These are phyloP conservation scores for Macrocentrus cingulum DNA, from an alignment of 1,140 invertebrate genomes.

Conservation along the genomic window DNA sequence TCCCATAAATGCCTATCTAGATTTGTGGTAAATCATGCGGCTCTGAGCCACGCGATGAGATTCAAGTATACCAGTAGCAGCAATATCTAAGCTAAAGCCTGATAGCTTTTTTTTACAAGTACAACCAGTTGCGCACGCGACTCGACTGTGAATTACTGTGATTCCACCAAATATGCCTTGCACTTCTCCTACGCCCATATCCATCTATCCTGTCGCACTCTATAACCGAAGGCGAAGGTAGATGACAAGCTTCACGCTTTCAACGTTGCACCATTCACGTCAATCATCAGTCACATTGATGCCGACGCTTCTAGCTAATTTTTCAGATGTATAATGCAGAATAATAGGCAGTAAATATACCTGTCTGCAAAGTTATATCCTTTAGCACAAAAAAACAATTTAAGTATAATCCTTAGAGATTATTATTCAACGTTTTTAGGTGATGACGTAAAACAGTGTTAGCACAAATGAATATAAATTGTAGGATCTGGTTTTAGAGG, in stretches of 20 bases:
- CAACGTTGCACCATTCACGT: neutral
- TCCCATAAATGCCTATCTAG: constrained; percentile 10
- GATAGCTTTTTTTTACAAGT: constrained; percentile 14
- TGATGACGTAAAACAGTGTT: no score
- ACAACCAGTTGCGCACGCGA: constrained; percentile 28
- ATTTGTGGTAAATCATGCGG: neutral
- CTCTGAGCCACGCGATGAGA: neutral
- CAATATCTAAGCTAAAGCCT: no score
- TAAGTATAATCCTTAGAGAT: no score
- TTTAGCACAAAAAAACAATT: no score
- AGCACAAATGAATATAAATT: no score
- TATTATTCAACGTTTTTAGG: no score
- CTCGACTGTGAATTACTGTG: constrained; percentile 29
- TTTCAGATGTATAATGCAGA: neutral
- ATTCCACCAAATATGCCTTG: constrained; percentile 32
- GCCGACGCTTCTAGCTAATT: neutral
- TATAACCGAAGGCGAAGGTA: neutral
- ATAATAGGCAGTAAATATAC: no score
- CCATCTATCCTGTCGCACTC: neutral
- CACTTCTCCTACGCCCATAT: neutral
- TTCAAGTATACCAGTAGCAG: no score
- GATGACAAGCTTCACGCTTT: neutral
- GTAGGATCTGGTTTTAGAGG: no score
- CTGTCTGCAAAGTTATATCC: no score
- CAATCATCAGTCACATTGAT: neutral